Evolutionary conservation across 2,113 vertebrate species (phyloP).

Genomic region (Eurystomus gularis): DNA sequence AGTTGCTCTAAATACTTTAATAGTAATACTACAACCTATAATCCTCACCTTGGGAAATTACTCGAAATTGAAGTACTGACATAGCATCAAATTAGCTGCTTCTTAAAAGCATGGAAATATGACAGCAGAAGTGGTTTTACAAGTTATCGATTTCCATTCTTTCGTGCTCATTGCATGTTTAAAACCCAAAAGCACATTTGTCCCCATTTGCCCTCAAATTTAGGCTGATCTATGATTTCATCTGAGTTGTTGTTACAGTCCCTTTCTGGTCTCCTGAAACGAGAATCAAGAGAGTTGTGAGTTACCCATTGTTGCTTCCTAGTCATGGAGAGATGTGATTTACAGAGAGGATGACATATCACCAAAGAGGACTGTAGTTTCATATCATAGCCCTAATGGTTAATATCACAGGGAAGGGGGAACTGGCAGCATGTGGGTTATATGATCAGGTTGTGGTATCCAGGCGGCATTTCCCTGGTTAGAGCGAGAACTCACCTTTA

Average conservation of each 20-base stretch:
- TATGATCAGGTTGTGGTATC: neutral
- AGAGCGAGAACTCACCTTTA: neutral
- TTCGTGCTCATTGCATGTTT: neutral
- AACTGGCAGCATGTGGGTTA: neutral
- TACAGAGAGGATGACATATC: neutral
- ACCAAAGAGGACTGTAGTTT: neutral
- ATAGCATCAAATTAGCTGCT: neutral
- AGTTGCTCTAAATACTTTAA: neutral
- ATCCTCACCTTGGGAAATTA: neutral
- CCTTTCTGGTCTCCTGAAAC: neutral
- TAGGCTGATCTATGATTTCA: neutral
- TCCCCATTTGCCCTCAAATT: neutral
- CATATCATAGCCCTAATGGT: neutral
- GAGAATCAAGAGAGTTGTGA: neutral
- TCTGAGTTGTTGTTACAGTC: neutral
- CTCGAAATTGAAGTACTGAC: neutral
- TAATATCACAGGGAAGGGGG: neutral
- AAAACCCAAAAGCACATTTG: neutral
- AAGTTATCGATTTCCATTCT: neutral
- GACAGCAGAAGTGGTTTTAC: neutral
- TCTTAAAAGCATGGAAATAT: neutral
- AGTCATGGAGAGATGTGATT: neutral
- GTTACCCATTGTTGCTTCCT: neutral
- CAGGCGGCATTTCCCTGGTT: neutral
- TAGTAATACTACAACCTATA: neutral